A percentile compares a stretch with the other conserved stretches of the same genome.
These are phyloP conservation scores for Palythoa caribaeorum DNA, from an alignment of 92 coral and sea anemone genomes.

Conservation along the genomic window DNA sequence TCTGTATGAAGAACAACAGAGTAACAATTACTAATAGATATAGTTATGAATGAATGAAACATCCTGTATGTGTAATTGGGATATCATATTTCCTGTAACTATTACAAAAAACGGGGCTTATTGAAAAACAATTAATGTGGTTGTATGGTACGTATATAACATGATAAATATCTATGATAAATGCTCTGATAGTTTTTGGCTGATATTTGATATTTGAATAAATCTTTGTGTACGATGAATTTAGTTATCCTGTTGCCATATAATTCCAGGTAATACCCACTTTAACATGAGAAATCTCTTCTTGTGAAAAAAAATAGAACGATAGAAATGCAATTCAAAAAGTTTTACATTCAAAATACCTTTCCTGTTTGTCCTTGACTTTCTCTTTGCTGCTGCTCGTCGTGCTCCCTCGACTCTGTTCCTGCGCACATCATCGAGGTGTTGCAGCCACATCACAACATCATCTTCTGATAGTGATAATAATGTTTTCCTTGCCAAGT, in stretches of 20 bases:
- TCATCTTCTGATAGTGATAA: slow-evolving; percentile 28
- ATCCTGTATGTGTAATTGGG: slow-evolving; percentile 1
- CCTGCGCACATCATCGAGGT: slow-evolving; percentile 41
- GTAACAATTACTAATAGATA: neutral
- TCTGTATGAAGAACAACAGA: slow-evolving; percentile 6
- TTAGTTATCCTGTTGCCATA: slow-evolving; percentile 22
- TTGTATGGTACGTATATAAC: neutral
- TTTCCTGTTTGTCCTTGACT: slow-evolving; percentile 37
- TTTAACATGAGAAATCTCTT: slow-evolving; percentile 24
- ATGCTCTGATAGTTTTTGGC: slow-evolving; percentile 8
- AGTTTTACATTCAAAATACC: neutral
- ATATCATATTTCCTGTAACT: slow-evolving; percentile 8
- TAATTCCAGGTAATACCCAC: slow-evolving; percentile 18
- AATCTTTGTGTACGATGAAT: slow-evolving; percentile 12
- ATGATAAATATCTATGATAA: neutral
- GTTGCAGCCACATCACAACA: slow-evolving; percentile 62
- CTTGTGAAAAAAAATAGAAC: neutral
- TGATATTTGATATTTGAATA: slow-evolving; percentile 21
- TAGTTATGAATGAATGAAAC: neutral
- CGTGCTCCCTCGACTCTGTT: slow-evolving; percentile 55
- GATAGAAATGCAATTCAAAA: neutral
- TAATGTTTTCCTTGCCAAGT: slow-evolving; percentile 52
- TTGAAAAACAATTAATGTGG: neutral
- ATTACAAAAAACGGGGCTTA: slow-evolving; percentile 13
- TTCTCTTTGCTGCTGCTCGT: slow-evolving; percentile 51